Base-by-base conservation (phyloP, 1,140 invertebrate species). In the Saccostrea echinata region DNA sequence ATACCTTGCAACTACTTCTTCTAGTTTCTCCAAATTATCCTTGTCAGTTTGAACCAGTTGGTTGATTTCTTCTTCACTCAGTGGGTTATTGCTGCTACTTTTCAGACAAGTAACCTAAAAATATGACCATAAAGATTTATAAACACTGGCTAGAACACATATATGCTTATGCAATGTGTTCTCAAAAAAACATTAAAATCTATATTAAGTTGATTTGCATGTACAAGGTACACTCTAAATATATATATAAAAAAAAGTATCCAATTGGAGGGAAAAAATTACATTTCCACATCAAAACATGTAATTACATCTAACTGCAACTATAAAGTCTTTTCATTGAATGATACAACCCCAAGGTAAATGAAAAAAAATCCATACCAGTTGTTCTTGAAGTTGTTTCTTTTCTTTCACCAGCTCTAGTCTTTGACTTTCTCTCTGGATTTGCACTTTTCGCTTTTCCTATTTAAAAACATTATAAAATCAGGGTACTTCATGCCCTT, bases 1-100 rank as follows among this genome's bases (percentile, higher is more conserved):
- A 43, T 84, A 93, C 93, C 92, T 92, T 84, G 81, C 90, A 33
- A 93, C 90, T 64, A 93, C 91, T 84, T 92, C 92, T 84, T 93
- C 92, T 33, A 92, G 91, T 91, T 92, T 93, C 57, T 92, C 90
- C 27, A 92, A 90, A 53, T 92, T 91, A 30, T 90, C 89, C 55
- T 88, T 88, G 52, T 93, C 91, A 61, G 85, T 86, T 13, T 88
- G 64, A 12, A 90, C 82, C n/a, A 89, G 81, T 33, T 85, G 84
- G 16, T 84, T 64, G 61, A 91, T 90, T 71, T 91, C 88, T 24
- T 92, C 92, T 35, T 90, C 89, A 76, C 86, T 86, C 30, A 93
- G 52, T 33, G 86, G 87, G 52, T 33, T 33, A 18, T 30, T 30
- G 27, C 16, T 76, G 68, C 13, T 76, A 33, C 3, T 76, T 30